These are phyloP conservation scores for Yasuhikotakia modesta DNA, from an alignment of 2,797 vertebrate genomes.

Conservation along the genomic window DNA sequence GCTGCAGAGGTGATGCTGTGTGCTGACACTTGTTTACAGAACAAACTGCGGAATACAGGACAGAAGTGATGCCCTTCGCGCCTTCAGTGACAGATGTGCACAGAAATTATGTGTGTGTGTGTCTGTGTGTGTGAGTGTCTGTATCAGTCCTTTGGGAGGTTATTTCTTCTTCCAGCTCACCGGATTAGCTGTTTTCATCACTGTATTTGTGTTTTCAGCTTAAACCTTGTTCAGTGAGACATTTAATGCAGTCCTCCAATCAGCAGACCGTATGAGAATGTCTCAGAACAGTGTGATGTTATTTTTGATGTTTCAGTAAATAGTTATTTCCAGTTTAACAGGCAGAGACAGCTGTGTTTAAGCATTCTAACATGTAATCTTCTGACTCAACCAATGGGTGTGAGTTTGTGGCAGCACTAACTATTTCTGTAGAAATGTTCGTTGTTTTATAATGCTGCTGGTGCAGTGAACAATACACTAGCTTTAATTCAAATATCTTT, in stretches of 20 bases:
- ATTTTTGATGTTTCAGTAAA: not conserved
- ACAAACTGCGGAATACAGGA: not conserved
- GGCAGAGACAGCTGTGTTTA: not conserved
- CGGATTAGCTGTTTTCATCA: slow-evolving; percentile 14
- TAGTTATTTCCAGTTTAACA: not conserved
- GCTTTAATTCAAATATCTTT: no score
- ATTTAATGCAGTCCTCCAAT: no score
- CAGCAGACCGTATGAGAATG: not conserved
- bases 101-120: slow-evolving; percentile 34
- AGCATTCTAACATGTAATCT: not conserved
- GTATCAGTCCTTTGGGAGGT: slow-evolving; percentile 32
- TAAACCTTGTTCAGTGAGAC: not conserved
- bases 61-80: slow-evolving; percentile 13
- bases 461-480: no score
- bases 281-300: not conserved
- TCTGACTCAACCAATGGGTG: not conserved
- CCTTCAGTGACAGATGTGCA: slow-evolving; percentile 39
- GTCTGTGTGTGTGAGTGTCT: slow-evolving; percentile 5
- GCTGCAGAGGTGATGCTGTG: slow-evolving; percentile 27
- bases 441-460: not conserved
- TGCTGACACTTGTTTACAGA: slow-evolving; percentile 26
- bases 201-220: not conserved
- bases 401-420: not conserved
- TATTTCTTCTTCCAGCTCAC: slow-evolving; percentile 17
- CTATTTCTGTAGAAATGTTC: not conserved